Base-by-base conservation (phyloP, 2,113 vertebrate species). In the Vulpes vulpes region DNA sequence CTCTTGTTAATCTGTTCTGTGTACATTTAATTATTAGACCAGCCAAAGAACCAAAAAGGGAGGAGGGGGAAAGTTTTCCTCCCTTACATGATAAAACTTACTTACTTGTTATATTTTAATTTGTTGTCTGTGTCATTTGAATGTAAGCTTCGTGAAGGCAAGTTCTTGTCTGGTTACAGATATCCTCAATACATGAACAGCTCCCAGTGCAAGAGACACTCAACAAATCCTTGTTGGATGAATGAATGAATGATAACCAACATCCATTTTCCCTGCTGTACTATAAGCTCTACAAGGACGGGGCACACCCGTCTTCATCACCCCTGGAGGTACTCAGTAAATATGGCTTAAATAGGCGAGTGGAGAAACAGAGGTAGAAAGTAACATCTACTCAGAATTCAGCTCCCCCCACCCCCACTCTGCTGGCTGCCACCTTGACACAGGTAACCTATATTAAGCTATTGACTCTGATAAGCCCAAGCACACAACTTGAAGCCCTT, bases 371-470 rank as follows among this genome's bases (percentile, higher is more conserved):
- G 15, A 51, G n/a, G 23, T 32, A 55, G 62, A 35, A 79, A n/a
- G 35, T 27, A 17, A 78, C 74, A 11, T 32, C 53, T 22, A 22
- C 38, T 16, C 1, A 4, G 49, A 79, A 32, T 27, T 11, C 27
- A 32, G 51, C 55, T 94, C 57, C 30, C 25, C 73, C 43, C 16
- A n/a, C 8, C 16, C 27, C 64, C 64, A n/a, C 7, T 16, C 67
- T 1, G 4, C 51, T 35, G 55, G 79, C 51, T 7, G 57, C 57
- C 55, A 55, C 57, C 55, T n/a, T 11, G 27, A 80, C 78, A n/a
- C 88, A 76, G 43, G 57, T n/a, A 65, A 89, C 86, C 84, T 60
- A 78, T 80, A 95, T 78, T 71, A 55, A 93, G 65, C 53, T 32
- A 51, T 11, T 38, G 85, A 35, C 79, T 84, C 84, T 49, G 57